Conservation (phyloP, 37 sponge, comb jelly and placozoan genomes). For the Axinella damicornis region DNA sequence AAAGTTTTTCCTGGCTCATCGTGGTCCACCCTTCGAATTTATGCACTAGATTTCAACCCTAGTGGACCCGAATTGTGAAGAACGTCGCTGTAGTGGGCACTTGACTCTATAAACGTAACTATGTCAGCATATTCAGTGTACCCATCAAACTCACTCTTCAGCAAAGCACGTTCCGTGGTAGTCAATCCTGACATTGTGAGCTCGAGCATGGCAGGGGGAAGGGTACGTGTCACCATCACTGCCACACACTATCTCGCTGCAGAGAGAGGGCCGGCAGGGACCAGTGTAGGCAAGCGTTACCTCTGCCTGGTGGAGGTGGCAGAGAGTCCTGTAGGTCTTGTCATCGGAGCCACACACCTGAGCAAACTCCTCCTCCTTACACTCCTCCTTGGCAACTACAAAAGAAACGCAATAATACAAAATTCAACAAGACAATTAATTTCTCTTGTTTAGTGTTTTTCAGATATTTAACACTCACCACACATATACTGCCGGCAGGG, state of each 20-base stretch:
- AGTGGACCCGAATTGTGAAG: too few relatives aligned
- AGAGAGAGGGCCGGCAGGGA: slow-evolving; percentile 28
- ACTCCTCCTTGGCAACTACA: neutral
- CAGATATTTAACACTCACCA: slow-evolving; percentile 41
- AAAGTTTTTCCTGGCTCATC: too few relatives aligned
- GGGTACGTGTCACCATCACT: slow-evolving; percentile 57
- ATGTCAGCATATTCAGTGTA: too few relatives aligned
- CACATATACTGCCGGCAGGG: slow-evolving; percentile 46
- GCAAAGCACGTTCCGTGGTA: slow-evolving; percentile 54
- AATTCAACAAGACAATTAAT: too few relatives aligned
- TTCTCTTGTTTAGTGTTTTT: too few relatives aligned
- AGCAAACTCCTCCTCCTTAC: neutral
- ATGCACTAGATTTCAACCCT: too few relatives aligned
- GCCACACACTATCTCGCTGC: slow-evolving; percentile 56
- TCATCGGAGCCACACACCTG: slow-evolving; percentile 64
- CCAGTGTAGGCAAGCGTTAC: slow-evolving; percentile 52
- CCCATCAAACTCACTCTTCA: slow-evolving; percentile 56
- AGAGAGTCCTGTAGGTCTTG: slow-evolving; percentile 62
- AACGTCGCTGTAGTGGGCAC: too few relatives aligned
- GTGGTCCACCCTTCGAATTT: too few relatives aligned
- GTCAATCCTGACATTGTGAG: slow-evolving; percentile 47
- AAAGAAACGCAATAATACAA: neutral
- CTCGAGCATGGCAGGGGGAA: slow-evolving; percentile 63
- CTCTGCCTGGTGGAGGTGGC: slow-evolving; percentile 41
- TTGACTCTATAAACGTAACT: too few relatives aligned